A percentile compares a stretch with the other conserved stretches of the same genome.
Evolutionary conservation across 1,140 invertebrate genomes (phyloP).

Genomic region (Lepidotrigona ventralis): DNA sequence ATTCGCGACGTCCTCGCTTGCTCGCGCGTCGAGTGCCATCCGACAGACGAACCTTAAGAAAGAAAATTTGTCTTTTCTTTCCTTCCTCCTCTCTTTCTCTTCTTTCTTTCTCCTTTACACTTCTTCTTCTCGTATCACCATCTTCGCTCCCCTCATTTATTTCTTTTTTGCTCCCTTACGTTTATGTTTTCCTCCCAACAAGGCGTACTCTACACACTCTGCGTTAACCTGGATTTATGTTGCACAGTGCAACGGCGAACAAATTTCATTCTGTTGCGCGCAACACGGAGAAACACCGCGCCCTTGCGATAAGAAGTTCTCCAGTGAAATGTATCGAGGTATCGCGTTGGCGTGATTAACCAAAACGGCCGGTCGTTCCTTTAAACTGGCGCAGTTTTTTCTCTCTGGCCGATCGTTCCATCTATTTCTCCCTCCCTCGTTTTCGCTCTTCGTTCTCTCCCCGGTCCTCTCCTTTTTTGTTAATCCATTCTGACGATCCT

Average conservation of each 20-base stretch:
- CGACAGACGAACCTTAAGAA: not conserved
- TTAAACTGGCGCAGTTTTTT: slow-evolving; percentile 15
- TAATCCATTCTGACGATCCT: not conserved
- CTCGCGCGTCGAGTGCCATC: not conserved
- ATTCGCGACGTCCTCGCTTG: not conserved
- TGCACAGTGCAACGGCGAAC: not conserved
- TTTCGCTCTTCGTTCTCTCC: not conserved
- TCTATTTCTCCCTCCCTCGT: not conserved
- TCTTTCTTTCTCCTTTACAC: not conserved
- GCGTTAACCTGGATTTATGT: not conserved
- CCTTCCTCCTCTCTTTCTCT: not conserved
- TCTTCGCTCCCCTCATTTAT: not conserved
- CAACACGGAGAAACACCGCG: not conserved
- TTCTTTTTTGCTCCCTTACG: not conserved
- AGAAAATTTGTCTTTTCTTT: not conserved
- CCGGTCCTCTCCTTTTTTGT: not conserved
- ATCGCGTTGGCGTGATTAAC: slow-evolving; percentile 40
- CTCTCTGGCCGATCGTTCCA: not conserved
- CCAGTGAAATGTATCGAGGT: not conserved
- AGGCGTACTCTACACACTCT: not conserved
- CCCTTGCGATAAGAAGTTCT: slow-evolving; percentile 12
- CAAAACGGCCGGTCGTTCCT: slow-evolving; percentile 30
- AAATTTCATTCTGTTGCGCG: not conserved
- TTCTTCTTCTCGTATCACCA: too few relatives aligned
- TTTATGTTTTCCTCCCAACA: not conserved